Conservation (phyloP, 2,888 invertebrate genomes). For the Diaphora mendica region DNA sequence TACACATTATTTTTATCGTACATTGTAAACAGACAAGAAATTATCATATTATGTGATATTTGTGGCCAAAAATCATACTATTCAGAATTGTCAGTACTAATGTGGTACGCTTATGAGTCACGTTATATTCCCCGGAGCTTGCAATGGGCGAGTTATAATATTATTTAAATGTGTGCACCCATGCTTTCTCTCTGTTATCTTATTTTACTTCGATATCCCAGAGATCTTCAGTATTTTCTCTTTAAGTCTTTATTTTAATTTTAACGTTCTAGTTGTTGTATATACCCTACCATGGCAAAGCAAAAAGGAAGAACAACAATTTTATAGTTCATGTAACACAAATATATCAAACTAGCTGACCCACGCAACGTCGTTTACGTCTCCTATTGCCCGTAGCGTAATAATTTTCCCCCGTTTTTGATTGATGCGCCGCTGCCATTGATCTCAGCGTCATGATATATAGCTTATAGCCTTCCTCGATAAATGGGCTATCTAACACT, state of each 20-base stretch:
- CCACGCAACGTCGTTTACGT: no score
- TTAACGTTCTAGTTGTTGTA: neutral
- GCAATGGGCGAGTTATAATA: neutral
- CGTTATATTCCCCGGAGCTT: neutral
- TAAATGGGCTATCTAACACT: no score
- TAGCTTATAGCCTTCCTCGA: no score
- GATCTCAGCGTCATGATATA: no score
- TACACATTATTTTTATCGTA: no score
- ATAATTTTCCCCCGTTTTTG: no score
- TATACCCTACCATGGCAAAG: no score
- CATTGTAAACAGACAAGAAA: neutral
- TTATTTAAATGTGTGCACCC: constrained; percentile 4
- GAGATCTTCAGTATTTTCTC: neutral
- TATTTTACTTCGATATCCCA: neutral
- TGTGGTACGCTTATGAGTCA: neutral
- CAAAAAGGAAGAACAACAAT: no score
- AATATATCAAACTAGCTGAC: no score
- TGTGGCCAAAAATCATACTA: neutral
- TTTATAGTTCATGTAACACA: no score
- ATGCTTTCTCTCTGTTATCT: neutral
- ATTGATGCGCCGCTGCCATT: no score
- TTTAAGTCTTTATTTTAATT: neutral
- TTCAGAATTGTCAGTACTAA: constrained; percentile 1
- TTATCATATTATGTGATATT: neutral
- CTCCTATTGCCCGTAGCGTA: no score